Conservation (phyloP, 2,113 vertebrate species). For the Pithys albifrons region DNA sequence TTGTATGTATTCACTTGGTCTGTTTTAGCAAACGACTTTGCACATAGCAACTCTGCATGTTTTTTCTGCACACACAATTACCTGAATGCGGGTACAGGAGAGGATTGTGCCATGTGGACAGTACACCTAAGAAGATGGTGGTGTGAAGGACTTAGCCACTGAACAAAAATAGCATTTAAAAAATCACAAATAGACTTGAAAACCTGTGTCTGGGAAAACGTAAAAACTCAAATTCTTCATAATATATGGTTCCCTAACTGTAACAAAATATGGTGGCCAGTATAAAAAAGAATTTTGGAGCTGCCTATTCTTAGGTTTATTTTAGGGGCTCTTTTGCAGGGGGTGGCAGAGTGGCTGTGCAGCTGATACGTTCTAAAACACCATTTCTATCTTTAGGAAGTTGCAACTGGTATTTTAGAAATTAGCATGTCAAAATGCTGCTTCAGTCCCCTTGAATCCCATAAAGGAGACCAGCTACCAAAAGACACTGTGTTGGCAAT, state of each 20-base stretch:
- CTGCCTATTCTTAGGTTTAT: not conserved
- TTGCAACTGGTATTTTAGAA: not conserved
- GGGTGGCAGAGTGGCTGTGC: not conserved
- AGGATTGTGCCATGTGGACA: not conserved
- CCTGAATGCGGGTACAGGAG: not conserved
- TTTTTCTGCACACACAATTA: not conserved
- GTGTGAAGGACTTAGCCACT: not conserved
- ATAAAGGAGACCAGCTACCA: not conserved
- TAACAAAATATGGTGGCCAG: not conserved
- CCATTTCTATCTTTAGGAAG: conserved; percentile 21
- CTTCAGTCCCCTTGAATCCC: not conserved
- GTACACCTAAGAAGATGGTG: not conserved
- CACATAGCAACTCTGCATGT: not conserved
- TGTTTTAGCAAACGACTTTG: not conserved
- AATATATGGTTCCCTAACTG: not conserved
- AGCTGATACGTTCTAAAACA: conserved; percentile 20
- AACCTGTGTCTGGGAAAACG: not conserved
- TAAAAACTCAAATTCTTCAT: not conserved
- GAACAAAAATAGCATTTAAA: not conserved
- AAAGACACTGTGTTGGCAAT: not conserved
- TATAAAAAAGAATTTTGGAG: not conserved
- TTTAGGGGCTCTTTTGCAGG: conserved; percentile 7
- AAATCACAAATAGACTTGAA: not conserved
- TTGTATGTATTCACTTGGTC: not conserved
- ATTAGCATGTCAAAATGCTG: not conserved